Percentiles rank a stretch among this genome's conserved stretches.
Conservation (phyloP, 2,888 invertebrate genomes). For the Celastrina argiolus region DNA sequence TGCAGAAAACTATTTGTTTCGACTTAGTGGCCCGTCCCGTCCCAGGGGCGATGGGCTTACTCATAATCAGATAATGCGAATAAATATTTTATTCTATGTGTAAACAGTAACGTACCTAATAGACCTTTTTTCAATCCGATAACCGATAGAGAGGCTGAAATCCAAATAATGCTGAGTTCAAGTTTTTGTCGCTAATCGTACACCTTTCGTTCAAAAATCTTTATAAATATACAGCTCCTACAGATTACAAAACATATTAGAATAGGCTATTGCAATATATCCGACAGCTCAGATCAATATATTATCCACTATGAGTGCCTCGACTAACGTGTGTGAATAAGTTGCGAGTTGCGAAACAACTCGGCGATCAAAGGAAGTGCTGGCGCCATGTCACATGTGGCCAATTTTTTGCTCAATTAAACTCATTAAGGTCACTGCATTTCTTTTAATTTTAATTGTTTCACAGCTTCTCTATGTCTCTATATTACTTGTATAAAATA, state of each 20-base stretch:
- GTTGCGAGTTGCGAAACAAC: neutral
- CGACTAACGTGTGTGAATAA: neutral
- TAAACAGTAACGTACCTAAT: no score
- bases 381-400: neutral
- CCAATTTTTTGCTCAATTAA: neutral
- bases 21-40: neutral
- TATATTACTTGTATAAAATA: neutral
- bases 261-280: no score
- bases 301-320: neutral
- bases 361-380: neutral
- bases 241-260: no score
- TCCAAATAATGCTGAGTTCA: no score
- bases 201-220: no score
- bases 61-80: neutral
- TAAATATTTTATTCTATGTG: neutral
- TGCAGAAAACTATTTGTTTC: constrained; percentile 4
- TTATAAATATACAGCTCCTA: no score
- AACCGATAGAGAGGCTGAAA: no score
- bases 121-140: no score
- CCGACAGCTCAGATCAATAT: no score
- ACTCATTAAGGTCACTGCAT: neutral
- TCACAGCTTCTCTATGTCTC: neutral
- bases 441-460: neutral
- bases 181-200: no score
- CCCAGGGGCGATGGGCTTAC: neutral